A percentile compares a stretch with the other conserved stretches of the same genome.
Conservation (phyloP, 2,113 vertebrate species). For the Tragelaphus scriptus region DNA sequence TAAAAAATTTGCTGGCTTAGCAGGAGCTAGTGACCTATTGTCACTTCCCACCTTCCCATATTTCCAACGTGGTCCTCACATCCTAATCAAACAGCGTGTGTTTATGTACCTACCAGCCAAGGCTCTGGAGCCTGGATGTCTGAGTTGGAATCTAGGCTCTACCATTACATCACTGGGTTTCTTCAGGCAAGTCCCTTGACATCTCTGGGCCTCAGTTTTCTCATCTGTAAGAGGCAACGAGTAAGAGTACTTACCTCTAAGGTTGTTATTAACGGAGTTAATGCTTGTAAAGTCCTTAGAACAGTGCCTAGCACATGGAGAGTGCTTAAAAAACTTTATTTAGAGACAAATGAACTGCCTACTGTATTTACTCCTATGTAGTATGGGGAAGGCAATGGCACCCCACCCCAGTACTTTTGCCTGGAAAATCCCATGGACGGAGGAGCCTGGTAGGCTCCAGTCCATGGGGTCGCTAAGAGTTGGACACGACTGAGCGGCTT, state of each 20-base stretch:
- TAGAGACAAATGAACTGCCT: not conserved
- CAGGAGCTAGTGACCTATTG: not conserved
- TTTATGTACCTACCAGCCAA: rapidly evolving
- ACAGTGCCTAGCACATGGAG: not conserved
- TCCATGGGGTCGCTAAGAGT: too few relatives aligned
- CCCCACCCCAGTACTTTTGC: too few relatives aligned
- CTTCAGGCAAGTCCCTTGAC: not conserved
- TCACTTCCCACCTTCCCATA: not conserved
- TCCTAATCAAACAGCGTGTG: too few relatives aligned
- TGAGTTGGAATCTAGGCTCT: not conserved
- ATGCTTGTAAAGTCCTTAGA: not conserved
- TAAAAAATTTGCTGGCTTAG: not conserved
- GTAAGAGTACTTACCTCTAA: not conserved
- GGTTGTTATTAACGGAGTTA: not conserved
- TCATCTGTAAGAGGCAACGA: not conserved
- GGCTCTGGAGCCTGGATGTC: not conserved
- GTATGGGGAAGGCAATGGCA: too few relatives aligned
- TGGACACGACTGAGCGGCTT: too few relatives aligned
- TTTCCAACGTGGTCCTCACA: not conserved
- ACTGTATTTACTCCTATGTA: too few relatives aligned
- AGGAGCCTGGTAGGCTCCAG: too few relatives aligned
- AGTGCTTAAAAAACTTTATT: not conserved
- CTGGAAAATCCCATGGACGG: too few relatives aligned
- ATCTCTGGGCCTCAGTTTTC: not conserved
- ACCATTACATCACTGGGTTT: not conserved